These are phyloP conservation scores for Drosophila pseudoobscura DNA, from an alignment of 1,140 invertebrate species.

Conservation along the genomic window DNA sequence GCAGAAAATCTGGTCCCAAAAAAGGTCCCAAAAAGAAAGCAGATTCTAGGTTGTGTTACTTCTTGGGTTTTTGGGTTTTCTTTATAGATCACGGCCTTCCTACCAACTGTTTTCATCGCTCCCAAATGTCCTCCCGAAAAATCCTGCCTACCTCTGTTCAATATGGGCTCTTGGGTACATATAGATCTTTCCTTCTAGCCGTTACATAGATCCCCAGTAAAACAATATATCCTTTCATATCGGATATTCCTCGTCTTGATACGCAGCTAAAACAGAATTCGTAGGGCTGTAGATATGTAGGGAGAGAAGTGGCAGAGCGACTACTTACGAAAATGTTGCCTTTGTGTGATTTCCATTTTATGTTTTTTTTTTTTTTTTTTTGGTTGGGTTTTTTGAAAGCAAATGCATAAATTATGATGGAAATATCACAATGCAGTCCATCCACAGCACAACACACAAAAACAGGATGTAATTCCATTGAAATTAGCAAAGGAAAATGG, in stretches of 20 bases:
- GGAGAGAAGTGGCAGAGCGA: not conserved
- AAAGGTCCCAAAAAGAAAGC: not conserved
- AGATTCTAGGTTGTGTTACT: not conserved
- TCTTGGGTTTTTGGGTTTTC: no score
- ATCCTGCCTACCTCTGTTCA: no score
- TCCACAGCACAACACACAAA: slow-evolving; percentile 5
- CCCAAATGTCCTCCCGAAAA: no score
- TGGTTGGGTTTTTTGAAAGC: slow-evolving; percentile 36
- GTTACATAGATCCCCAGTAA: no score
- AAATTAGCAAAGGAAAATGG: slow-evolving; percentile 50
- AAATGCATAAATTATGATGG: slow-evolving; percentile 65
- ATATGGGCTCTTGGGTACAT: no score
- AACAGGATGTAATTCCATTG: slow-evolving; percentile 41
- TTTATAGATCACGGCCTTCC: no score
- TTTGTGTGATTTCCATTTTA: slow-evolving; percentile 49
- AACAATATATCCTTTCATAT: not conserved
- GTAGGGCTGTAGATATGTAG: slow-evolving; percentile 6
- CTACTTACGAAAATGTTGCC: slow-evolving; percentile 55
- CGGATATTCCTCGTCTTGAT: not conserved
- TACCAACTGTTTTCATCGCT: no score
- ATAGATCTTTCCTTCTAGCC: no score
- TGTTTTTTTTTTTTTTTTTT: slow-evolving; percentile 2
- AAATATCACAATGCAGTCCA: slow-evolving; percentile 38
- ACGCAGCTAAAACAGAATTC: slow-evolving; percentile 34
- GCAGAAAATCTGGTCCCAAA: not conserved